Base-by-base conservation (phyloP, 1,140 invertebrate genomes). In the Galleria mellonella region DNA sequence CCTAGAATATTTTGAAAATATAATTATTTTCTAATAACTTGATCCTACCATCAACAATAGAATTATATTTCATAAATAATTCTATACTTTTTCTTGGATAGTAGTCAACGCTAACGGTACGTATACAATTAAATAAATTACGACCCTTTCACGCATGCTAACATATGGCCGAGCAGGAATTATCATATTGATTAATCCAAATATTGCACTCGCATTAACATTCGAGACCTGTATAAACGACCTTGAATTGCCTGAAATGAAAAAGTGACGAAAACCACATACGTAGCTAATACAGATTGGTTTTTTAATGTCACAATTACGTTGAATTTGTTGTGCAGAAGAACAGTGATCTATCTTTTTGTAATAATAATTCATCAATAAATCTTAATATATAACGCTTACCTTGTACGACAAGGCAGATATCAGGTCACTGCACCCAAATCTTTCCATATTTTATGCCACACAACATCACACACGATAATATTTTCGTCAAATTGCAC, bases 401-500 rank as follows among this genome's bases (percentile, higher is more conserved):
- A 83, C 78, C 74, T 81, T 72, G 62, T 58, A 55, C 59, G 71
- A 72, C 55, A 66, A 68, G 45, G 43, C 53, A 55, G 48, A 72
- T 75, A 70, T 82, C 88, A 86, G 87, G 77, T 86, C 72, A 86
- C 83, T 71, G 67, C 63, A 67, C 71, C 64, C 47, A 72, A 71
- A 59, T 65, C 43, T 69, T 66, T 83, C 82, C 82, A 85, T 76
- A 74, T 72, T 85, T 78, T 68, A 64, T 64, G 45, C 55, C 67
- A 75, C 68, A 66, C 48, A 82, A 71, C 64, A 65, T 70, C 72
- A 77, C 72, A 77, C 66, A 70, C 72, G 71, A 79, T 79, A 83
- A 71, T 75, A 83, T 84, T 77, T 81, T 83, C 72, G 77, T 66
- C 62, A 74, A 82, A 76, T 63, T 76, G 63, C 72, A 83, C 76